These are phyloP conservation scores for Cryptoprocta ferox DNA, from an alignment of 2,797 vertebrate genomes.

Conservation along the genomic window DNA sequence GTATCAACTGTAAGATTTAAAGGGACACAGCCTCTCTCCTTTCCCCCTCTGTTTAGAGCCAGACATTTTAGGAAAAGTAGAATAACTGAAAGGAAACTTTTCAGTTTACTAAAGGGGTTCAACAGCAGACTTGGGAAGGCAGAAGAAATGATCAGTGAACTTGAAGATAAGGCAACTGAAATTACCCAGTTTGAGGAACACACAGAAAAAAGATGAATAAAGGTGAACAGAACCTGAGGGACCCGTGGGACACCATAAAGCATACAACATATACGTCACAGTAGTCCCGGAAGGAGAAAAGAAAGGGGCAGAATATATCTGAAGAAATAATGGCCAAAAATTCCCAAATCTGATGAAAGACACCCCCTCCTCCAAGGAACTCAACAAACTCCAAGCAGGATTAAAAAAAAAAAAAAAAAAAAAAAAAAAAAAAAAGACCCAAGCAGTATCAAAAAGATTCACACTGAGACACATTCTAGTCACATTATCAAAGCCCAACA, in stretches of 20 bases:
- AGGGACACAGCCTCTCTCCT: background rate
- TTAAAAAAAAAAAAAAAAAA: background rate
- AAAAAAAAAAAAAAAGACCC: background rate
- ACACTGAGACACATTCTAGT: background rate
- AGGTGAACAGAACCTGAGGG: background rate
- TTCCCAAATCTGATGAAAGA: background rate
- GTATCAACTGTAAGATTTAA: background rate
- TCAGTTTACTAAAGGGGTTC: background rate
- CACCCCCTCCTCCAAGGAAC: background rate
- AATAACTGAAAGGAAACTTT: slow-evolving; percentile 12
- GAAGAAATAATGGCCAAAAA: background rate
- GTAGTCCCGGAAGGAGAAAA: background rate
- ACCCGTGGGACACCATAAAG: background rate
- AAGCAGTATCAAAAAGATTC: background rate
- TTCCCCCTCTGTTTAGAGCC: background rate
- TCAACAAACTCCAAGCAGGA: background rate
- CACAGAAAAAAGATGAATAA: background rate
- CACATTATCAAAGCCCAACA: background rate
- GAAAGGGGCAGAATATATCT: background rate
- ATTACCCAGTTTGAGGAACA: background rate
- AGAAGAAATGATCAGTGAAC: background rate
- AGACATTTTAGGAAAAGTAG: slow-evolving; percentile 37
- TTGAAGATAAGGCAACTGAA: background rate
- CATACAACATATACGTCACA: background rate
- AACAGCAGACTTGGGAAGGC: background rate